A percentile compares a stretch with the other conserved stretches of the same genome.
Evolutionary conservation across 2,113 vertebrate species (phyloP).

Genomic region (Ovis aries): ARS-UI_Ramb_v3.0 NC_056069.1:62469501-62470000

Average conservation of each 20-base stretch:
- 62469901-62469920: neutral
- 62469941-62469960: neutral
- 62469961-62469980: neutral
- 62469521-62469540: neutral
- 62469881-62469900: neutral
- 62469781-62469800: neutral
- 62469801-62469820: neutral
- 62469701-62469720: neutral
- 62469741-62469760: neutral
- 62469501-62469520: neutral
- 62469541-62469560: neutral
- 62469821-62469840: neutral
- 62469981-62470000: neutral
- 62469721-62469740: neutral
- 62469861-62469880: neutral
- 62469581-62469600: neutral
- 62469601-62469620: neutral
- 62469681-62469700: neutral
- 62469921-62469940: neutral
- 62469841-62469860: neutral
- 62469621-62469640: neutral
- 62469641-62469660: neutral
- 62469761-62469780: neutral
- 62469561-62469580: neutral
- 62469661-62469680: neutral